phyloP scores from a whole-genome alignment of 2,113 vertebrate species.

The Oreochromis tanganicae region DNA sequence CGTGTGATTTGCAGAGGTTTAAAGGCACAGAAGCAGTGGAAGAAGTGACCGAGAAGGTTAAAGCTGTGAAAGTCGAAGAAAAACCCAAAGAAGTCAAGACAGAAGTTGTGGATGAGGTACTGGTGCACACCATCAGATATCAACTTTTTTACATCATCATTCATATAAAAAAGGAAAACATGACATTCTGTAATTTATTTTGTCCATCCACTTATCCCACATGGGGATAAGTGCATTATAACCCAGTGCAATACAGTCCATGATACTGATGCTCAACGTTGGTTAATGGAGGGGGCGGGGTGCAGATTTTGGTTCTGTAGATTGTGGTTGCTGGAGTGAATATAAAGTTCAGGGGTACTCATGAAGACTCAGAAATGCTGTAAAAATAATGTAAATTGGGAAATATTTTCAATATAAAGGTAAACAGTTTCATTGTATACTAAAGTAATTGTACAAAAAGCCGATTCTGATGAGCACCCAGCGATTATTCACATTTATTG shows the following conservation, averaged over 20 bases:
- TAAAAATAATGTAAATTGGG: rapidly evolving
- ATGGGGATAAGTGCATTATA: not conserved
- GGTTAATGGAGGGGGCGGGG: not conserved
- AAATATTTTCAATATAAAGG: not conserved
- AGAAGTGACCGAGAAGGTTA: slow-evolving; percentile 76
- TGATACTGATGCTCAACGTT: not conserved
- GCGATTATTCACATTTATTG: not conserved
- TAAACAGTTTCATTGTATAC: not conserved
- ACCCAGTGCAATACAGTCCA: not conserved
- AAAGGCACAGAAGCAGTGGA: slow-evolving; percentile 82
- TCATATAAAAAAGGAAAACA: not conserved
- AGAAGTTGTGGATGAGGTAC: slow-evolving; percentile 82
- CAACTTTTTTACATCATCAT: not conserved
- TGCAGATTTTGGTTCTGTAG: not conserved
- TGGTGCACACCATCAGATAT: not conserved
- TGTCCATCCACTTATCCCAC: not conserved
- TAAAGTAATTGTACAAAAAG: not conserved
- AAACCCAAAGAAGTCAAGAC: slow-evolving; percentile 79
- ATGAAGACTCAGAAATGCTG: not conserved
- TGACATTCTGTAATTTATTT: not conserved
- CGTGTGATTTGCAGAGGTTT: slow-evolving; percentile 75
- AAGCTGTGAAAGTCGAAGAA: slow-evolving; percentile 80
- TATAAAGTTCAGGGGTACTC: rapidly evolving
- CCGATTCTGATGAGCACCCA: not conserved
- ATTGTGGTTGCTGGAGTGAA: not conserved